These are phyloP conservation scores for Anarsia innoxiella DNA, from an alignment of 2,888 invertebrate genomes.

Conservation along the genomic window DNA sequence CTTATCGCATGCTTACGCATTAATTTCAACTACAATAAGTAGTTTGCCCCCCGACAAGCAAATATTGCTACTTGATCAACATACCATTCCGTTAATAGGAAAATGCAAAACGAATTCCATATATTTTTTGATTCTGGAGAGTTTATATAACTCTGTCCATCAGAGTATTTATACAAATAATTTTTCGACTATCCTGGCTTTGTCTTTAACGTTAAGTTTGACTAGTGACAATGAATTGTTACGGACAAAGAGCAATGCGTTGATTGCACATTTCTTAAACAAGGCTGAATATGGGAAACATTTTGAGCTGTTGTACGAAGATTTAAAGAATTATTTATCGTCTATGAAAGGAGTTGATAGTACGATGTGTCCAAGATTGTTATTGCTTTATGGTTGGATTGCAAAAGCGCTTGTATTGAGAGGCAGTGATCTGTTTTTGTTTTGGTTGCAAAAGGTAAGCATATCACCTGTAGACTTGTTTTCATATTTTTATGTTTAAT, in stretches of 20 bases:
- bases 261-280: conserved; percentile 76
- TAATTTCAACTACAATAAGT: conserved; percentile 51
- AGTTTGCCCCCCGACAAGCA: conserved; percentile 52
- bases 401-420: conserved; percentile 56
- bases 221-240: conserved; percentile 39
- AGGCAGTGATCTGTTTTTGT: conserved; percentile 47
- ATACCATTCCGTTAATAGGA: conserved; percentile 38
- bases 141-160: conserved; percentile 66
- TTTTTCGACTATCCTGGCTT: conserved; percentile 44
- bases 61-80: conserved; percentile 32
- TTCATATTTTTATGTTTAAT: too few species aligned
- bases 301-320: conserved; percentile 54
- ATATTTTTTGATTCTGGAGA: conserved; percentile 62
- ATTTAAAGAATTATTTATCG: conserved; percentile 37
- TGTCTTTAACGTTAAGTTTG: conserved; percentile 49
- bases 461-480: too few species aligned
- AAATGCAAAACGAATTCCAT: conserved; percentile 37
- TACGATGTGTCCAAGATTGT: conserved; percentile 34
- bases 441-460: conserved; percentile 64
- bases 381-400: conserved; percentile 58
- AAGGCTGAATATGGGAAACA: conserved; percentile 62
- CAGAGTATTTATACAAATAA: conserved; percentile 43
- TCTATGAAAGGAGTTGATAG: conserved; percentile 26
- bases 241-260: conserved; percentile 56
- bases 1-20: conserved; percentile 40